Percentiles rank a stretch among this genome's conserved stretches.
Conservation (phyloP, 2,113 vertebrate species). For the Amphilophus citrinellus region DNA sequence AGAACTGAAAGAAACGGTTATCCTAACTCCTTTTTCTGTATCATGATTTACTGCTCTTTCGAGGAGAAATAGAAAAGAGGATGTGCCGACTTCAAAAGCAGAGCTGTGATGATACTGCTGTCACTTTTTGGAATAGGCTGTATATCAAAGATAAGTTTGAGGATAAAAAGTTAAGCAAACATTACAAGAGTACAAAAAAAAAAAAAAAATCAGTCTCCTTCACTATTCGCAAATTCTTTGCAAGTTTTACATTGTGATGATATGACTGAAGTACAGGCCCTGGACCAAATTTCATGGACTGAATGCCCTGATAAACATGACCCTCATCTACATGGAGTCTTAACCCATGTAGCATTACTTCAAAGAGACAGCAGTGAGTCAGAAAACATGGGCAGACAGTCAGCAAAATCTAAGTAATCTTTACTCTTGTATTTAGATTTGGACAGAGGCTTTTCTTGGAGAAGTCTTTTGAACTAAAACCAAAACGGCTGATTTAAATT, state of each 20-base stretch:
- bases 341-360: not conserved
- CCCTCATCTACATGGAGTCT: not conserved
- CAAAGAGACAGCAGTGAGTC: not conserved
- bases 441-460: not conserved
- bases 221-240: not conserved
- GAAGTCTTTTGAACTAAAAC: not conserved
- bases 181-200: not conserved
- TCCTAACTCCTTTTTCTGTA: conserved; percentile 12
- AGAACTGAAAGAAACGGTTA: conserved; percentile 23
- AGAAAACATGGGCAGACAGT: not conserved
- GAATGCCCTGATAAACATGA: not conserved
- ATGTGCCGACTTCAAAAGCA: conserved; percentile 6
- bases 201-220: not conserved
- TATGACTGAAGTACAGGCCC: not conserved
- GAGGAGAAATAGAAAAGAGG: not conserved
- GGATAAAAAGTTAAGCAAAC: conserved; percentile 53
- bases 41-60: conserved; percentile 6
- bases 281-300: not conserved
- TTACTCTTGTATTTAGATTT: not conserved
- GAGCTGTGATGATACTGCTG: not conserved
- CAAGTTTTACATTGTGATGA: not conserved
- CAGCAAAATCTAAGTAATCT: not conserved
- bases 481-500: not conserved
- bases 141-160: conserved; percentile 7
- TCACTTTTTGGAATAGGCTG: not conserved